These are phyloP conservation scores for Norana najaformis DNA, from an alignment of 2,888 invertebrate species.

Conservation along the genomic window DNA sequence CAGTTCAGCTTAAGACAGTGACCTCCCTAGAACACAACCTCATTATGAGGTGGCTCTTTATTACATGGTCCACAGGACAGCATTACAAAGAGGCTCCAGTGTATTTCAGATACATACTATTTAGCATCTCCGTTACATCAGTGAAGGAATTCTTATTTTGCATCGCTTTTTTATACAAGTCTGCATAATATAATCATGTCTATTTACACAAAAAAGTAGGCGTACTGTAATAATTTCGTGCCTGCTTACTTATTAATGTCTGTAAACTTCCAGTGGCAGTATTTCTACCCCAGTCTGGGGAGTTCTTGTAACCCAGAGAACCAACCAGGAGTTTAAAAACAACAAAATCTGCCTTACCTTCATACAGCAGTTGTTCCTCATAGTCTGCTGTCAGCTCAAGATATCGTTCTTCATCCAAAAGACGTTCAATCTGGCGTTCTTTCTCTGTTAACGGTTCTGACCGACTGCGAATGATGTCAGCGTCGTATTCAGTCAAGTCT, in stretches of 20 bases:
- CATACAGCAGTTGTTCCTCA: conserved; percentile 84
- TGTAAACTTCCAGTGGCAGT: too few species aligned
- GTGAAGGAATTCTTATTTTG: neutral
- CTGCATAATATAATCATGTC: too few species aligned
- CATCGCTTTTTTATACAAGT: too few species aligned
- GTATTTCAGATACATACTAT: neutral
- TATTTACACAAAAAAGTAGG: too few species aligned
- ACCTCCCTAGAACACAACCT: too few species aligned
- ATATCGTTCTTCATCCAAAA: conserved; percentile 94
- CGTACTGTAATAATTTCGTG: too few species aligned
- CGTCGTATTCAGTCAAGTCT: conserved; percentile 80
- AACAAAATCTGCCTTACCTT: conserved; percentile 68
- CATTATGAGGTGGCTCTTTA: too few species aligned
- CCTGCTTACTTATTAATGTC: too few species aligned
- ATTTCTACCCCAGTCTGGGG: neutral
- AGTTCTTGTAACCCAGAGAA: neutral
- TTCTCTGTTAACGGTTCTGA: conserved; percentile 71
- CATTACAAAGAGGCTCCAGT: too few species aligned
- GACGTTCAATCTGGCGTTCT: conserved; percentile 80
- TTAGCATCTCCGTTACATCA: neutral
- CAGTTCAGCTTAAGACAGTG: too few species aligned
- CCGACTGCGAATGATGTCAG: conserved; percentile 66
- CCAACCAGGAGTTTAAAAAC: neutral
- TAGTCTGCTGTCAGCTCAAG: conserved; percentile 81
- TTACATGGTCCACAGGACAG: too few species aligned